phyloP scores from a whole-genome alignment of 2,113 vertebrate species.

The Microtus oregoni region DNA sequence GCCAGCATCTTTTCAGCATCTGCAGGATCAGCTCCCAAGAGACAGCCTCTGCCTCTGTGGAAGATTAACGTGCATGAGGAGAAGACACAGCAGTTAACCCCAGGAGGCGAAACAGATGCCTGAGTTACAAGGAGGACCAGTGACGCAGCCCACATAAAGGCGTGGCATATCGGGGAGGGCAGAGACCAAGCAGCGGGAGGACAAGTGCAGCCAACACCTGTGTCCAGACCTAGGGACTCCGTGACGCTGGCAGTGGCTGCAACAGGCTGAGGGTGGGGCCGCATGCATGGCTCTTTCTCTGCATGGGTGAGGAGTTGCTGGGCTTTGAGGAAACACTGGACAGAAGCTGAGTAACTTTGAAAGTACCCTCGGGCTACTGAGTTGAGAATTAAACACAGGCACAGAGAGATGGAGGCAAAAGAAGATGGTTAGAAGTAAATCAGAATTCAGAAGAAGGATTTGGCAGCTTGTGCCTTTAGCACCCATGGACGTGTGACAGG shows the following conservation, averaged over 20 bases:
- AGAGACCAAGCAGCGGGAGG: background rate
- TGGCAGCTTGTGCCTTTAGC: too few species aligned
- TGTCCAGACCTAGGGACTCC: background rate
- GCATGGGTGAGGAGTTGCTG: too few species aligned
- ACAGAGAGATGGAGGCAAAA: background rate
- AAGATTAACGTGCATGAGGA: background rate
- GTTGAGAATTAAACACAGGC: background rate
- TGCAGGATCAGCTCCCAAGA: too few species aligned
- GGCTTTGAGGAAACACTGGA: background rate
- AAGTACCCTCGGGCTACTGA: too few species aligned
- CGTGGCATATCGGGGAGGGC: accelerated
- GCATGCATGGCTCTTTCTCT: background rate
- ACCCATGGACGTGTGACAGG: background rate
- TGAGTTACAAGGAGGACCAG: background rate
- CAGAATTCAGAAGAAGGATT: background rate
- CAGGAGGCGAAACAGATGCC: background rate
- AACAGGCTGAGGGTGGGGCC: too few species aligned
- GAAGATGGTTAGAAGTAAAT: too few species aligned
- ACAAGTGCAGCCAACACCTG: background rate
- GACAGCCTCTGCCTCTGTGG: background rate
- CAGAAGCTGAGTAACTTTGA: background rate
- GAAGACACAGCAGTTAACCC: too few species aligned
- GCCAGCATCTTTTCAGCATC: background rate
- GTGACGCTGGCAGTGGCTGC: background rate
- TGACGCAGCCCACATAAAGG: background rate